phyloP scores from a whole-genome alignment of 2,888 invertebrate genomes.

The Scaptomyza tumidula region DNA sequence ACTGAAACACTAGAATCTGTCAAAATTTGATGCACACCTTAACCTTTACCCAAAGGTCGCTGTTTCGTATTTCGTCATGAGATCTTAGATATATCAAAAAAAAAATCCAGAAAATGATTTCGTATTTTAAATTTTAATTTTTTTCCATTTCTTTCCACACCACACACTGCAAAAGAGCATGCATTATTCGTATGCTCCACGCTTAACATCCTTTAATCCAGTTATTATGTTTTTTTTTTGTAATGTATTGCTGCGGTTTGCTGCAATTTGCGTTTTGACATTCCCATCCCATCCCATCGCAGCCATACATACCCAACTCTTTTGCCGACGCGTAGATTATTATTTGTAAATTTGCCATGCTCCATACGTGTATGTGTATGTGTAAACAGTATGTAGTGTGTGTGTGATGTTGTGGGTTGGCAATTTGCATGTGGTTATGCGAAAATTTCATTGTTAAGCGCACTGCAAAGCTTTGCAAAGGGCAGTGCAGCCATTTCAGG shows the following conservation, averaged over 20 bases:
- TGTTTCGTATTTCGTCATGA: too few relatives aligned
- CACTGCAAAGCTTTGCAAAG: slow-evolving; percentile 62
- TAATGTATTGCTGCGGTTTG: slow-evolving; percentile 48
- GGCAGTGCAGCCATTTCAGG: slow-evolving; percentile 35
- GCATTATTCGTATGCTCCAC: slow-evolving; percentile 9
- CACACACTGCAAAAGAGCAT: slow-evolving; percentile 24
- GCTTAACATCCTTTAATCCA: slow-evolving; percentile 14
- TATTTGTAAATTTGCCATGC: slow-evolving; percentile 69
- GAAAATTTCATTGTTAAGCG: slow-evolving; percentile 79
- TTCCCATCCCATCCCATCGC: slow-evolving; percentile 22
- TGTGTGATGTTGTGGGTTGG: slow-evolving; percentile 65
- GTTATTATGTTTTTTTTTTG: slow-evolving; percentile 24
- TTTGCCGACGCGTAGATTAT: slow-evolving; percentile 71
- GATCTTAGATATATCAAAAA: too few relatives aligned
- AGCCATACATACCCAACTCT: slow-evolving; percentile 19
- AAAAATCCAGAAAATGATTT: too few relatives aligned
- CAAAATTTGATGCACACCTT: not conserved
- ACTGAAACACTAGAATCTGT: not conserved
- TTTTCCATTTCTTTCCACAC: not conserved
- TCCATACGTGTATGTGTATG: slow-evolving; percentile 15
- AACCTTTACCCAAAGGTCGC: not conserved
- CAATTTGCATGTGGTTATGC: slow-evolving; percentile 79
- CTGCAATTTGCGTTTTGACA: slow-evolving; percentile 70
- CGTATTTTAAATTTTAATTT: not conserved
- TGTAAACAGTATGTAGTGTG: not conserved